Percentiles rank a stretch among this genome's conserved stretches.
Evolutionary conservation across 1,140 invertebrate genomes (phyloP).

Genomic region (Pantala flavescens): DNA sequence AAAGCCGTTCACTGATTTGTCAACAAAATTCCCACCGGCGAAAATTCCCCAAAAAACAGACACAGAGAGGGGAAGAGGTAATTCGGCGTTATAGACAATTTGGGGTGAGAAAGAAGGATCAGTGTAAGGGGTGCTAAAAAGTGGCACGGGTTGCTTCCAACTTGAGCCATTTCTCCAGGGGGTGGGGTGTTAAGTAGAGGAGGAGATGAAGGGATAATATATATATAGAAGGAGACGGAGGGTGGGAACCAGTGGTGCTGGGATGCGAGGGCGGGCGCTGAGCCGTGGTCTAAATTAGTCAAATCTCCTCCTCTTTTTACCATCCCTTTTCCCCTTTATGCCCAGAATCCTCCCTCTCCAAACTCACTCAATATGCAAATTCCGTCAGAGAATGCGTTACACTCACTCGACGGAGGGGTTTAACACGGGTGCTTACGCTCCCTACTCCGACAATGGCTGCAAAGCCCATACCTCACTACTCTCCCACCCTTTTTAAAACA

Average conservation of each 20-base stretch:
- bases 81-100: neutral
- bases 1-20: too few species aligned
- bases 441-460: neutral
- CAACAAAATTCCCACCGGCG: too few species aligned
- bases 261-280: neutral
- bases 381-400: neutral
- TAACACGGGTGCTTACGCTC: constrained; percentile 7
- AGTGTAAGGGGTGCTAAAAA: neutral
- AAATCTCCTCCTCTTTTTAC: neutral
- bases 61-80: too few species aligned
- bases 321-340: neutral
- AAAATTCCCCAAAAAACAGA: too few species aligned
- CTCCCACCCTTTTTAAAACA: neutral
- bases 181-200: neutral
- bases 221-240: neutral
- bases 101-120: neutral
- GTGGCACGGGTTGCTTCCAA: neutral
- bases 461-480: constrained; percentile 5
- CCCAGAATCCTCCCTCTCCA: neutral
- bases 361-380: constrained; percentile 10
- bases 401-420: neutral
- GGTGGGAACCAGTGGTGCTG: neutral
- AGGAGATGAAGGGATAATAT: neutral
- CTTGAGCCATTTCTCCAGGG: neutral
- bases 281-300: constrained; percentile 5